Base-by-base conservation (phyloP, 2,888 invertebrate genomes). In the Anthoptus insignis region DNA sequence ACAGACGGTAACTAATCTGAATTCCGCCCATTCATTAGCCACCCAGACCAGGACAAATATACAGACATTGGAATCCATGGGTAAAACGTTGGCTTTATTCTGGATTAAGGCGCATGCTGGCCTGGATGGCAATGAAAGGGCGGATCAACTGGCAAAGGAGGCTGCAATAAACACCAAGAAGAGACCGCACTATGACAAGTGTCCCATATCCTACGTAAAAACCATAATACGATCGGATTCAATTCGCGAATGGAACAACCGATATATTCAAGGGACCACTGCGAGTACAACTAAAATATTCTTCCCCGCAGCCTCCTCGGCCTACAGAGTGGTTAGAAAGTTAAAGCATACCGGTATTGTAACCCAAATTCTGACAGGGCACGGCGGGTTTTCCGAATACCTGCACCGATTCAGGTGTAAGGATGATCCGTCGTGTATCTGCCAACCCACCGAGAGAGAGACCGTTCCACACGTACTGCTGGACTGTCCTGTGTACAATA, bases 121-220 rank as follows among this genome's bases (percentile, higher is more conserved):
- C n/a, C n/a, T n/a, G n/a, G n/a, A n/a, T n/a, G n/a, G n/a, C n/a
- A n/a, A n/a, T n/a, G n/a, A n/a, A n/a, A n/a, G n/a, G n/a, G n/a
- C n/a, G n/a, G n/a, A n/a, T n/a, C n/a, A n/a, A n/a, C n/a, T n/a
- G n/a, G n/a, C n/a, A n/a, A n/a, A n/a, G n/a, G n/a, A n/a, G n/a
- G n/a, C n/a, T n/a, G n/a, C n/a, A n/a, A n/a, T n/a, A n/a, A n/a
- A n/a, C n/a, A n/a, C n/a, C n/a, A n/a, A n/a, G n/a, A n/a, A n/a
- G n/a, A n/a, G n/a, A n/a, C n/a, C n/a, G n/a, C n/a, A n/a, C n/a
- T n/a, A n/a, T n/a, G n/a, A n/a, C n/a, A n/a, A n/a, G n/a, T n/a
- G n/a, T 4, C 66, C 66, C 16, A n/a, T 63, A 13, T 65, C 65
- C n/a, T 54, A 29, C 37, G 34, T 52, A 6, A 68, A 63, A 24